Evolutionary conservation across 2,888 invertebrate genomes (phyloP).

Genomic region (Matsumyia berberina): DNA sequence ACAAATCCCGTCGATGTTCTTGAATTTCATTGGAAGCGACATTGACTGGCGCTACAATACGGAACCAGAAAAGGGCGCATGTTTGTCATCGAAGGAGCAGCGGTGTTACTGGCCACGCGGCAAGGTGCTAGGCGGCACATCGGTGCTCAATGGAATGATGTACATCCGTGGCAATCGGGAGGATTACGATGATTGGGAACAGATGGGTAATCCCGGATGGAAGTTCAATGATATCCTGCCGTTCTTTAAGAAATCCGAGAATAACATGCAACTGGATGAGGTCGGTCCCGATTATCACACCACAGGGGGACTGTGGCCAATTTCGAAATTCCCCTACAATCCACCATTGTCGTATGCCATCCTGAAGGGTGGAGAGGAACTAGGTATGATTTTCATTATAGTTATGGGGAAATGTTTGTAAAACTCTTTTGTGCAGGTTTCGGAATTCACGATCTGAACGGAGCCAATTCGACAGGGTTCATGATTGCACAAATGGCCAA

Average conservation of each 20-base stretch:
- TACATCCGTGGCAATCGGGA: slow-evolving; percentile 94
- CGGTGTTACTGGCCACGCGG: slow-evolving; percentile 94
- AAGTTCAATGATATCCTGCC: slow-evolving; percentile 94
- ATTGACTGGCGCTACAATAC: slow-evolving; percentile 96
- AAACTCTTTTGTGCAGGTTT: slow-evolving; percentile 86
- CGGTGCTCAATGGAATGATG: slow-evolving; percentile 98
- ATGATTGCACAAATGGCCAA: slow-evolving; percentile 95
- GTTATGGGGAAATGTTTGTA: not conserved
- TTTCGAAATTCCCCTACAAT: slow-evolving; percentile 93
- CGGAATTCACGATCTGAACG: slow-evolving; percentile 91
- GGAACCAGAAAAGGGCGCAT: slow-evolving; percentile 91
- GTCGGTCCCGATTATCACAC: slow-evolving; percentile 92
- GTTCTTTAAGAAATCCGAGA: slow-evolving; percentile 94
- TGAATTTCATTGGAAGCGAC: slow-evolving; percentile 93
- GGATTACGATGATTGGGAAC: slow-evolving; percentile 95
- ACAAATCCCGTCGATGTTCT: slow-evolving; percentile 95
- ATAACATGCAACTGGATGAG: slow-evolving; percentile 89
- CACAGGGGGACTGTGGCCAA: slow-evolving; percentile 90
- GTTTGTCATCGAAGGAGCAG: slow-evolving; percentile 87
- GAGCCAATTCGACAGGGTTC: slow-evolving; percentile 92
- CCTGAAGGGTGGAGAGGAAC: slow-evolving; percentile 90
- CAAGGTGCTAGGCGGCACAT: slow-evolving; percentile 95
- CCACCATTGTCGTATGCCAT: slow-evolving; percentile 92
- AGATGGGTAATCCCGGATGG: slow-evolving; percentile 94
- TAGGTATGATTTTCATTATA: slow-evolving; percentile 85